Base-by-base conservation (phyloP, 1,140 invertebrate species). In the Lineus longissimus region DNA sequence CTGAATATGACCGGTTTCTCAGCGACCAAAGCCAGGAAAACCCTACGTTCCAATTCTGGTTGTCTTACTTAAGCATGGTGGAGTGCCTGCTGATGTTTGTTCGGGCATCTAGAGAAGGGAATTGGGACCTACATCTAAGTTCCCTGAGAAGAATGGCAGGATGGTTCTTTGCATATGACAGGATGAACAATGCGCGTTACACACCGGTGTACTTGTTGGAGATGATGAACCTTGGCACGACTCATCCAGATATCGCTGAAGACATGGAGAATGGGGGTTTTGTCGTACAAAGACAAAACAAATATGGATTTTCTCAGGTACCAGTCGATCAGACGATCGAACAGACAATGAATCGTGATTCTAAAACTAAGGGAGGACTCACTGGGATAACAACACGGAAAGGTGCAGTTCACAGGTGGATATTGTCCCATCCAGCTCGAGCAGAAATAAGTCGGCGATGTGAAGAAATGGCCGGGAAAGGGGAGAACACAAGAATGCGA, bases 111-210 rank as follows among this genome's bases (percentile, higher is more conserved):
- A 25, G 65, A n/a, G 56, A 63, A 33, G 43, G 29, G 19, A 55
- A 66, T 41, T 66, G 65, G 65, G 6, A 36, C 2, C 43, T 63
- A 25, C 65, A 66, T 54, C 45, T 66, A 2, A n/a, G 15, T 2
- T 29, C 41, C 7, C 2, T 66, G 2, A 27, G 29, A 17, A 19
- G 17, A 23, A 58, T 66, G 65, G 6, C 63, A 9, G 61, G 61
- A 13, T 66, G 60, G 65, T 59, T 19, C 31, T 58, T 63, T 55
- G 55, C 43, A 1, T 59, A 47, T 1, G 65, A 66, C 41, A 17
- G 45, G 33, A 4, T 41, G 6, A 56, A 66, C 29, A 63, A 66
- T 63, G 55, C 61, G 6, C 19, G 61, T 9, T 66, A 41, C 17
- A 9, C 47, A 2, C 61, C 61, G 4, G 40, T 54, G 1, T 66